Evolutionary conservation across 2,888 invertebrate species (phyloP), one percentile per base, ranked within the genome.

Genomic region (Achlya flavicornis): DNA sequence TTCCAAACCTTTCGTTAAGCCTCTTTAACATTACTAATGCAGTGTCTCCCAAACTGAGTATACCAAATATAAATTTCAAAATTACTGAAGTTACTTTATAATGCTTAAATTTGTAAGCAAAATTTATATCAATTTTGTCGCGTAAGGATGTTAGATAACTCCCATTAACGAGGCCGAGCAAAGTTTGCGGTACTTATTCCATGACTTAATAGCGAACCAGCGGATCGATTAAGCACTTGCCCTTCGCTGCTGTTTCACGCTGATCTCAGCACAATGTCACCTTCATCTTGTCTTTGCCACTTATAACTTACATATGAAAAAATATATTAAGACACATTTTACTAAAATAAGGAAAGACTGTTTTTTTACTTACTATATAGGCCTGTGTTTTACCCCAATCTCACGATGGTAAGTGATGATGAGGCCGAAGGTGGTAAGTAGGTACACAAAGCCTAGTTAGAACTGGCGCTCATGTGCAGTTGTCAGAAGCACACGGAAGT

Each of bases 151-250:
- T 79, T 72, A 66, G 71, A 69, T 73, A 79, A 76, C 72, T 73
- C 68, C 77, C 75, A 80, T 81, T 81, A 81, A 73, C 68, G 74
- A 70, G 69, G 70, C 75, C 77, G 78, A 80, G 81, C 71, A 79
- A 85, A 87, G 82, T 84, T 85, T 78, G 74, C 66, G 76, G 71
- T 75, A 69, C 73, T 75, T 79, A 78, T 81, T 76, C 77, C 77
- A 70, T 72, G 74, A 69, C 72, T 77, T 76, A 74, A 77, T 74
- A 66, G 71, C 68, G 62, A 68, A 73, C 75, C 68, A 69, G 68
- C 66, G 70, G 78, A 84, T 86, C 87, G 84, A 86, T 86, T 77
- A 72, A 68, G 68, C 77, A 71, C 78, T 79, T 78, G 78, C 77
- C 79, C 81, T 79, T 77, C 76, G 69, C 66, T 64, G 69, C 66